A percentile compares a stretch with the other conserved stretches of the same genome.
These are phyloP conservation scores for Gymnoscopelus braueri DNA, from an alignment of 2,797 vertebrate species.

Conservation along the genomic window DNA sequence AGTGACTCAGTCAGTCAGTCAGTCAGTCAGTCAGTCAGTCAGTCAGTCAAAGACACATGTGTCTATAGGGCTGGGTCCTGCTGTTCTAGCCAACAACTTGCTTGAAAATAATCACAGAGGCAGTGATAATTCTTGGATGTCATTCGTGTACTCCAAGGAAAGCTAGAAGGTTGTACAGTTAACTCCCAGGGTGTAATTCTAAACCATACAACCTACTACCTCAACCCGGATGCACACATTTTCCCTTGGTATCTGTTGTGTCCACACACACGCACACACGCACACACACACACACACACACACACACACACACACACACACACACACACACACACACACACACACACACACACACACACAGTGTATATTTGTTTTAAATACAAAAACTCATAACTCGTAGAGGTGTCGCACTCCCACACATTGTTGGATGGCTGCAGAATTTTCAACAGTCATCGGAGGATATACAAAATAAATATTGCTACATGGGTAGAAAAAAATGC, in stretches of 20 bases:
- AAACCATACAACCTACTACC: conserved; percentile 99
- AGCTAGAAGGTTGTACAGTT: conserved; percentile 99
- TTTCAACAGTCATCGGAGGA: not conserved
- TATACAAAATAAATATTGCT: not conserved
- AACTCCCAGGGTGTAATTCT: conserved; percentile 99
- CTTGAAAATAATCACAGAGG: conserved; percentile 5
- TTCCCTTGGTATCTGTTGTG: conserved; percentile 57
- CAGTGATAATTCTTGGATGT: conserved; percentile 84
- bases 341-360: too few species aligned
- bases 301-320: too few species aligned
- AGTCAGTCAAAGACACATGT: too few species aligned
- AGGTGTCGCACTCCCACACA: not conserved
- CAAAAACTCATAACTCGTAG: not conserved
- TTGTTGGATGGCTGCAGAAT: not conserved
- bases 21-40: not conserved
- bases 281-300: too few species aligned
- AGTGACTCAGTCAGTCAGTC: not conserved
- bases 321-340: too few species aligned
- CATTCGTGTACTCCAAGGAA: conserved; percentile 99
- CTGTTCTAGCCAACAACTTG: conserved; percentile 2
- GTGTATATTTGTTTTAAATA: too few species aligned
- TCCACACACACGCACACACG: conserved; percentile 1
- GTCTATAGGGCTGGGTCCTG: too few species aligned
- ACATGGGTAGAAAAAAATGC: not conserved
- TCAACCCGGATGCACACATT: conserved; percentile 99